phyloP scores from a whole-genome alignment of 2,888 invertebrate species.

The Pimpla rufipes region DNA sequence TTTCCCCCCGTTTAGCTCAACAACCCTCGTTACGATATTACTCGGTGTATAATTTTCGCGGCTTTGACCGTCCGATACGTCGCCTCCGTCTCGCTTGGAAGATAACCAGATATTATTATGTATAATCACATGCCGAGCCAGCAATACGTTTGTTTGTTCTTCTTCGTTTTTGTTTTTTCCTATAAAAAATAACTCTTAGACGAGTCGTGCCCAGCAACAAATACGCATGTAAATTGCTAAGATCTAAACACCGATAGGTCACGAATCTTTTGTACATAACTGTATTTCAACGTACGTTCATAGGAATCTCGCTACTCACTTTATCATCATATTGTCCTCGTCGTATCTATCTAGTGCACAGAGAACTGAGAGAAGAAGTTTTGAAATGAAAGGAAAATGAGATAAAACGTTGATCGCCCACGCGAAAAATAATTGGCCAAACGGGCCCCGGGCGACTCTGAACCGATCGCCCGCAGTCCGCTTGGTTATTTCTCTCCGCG shows the following conservation, averaged over 20 bases:
- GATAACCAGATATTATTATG: constrained; percentile 51
- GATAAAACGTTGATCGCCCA: not conserved
- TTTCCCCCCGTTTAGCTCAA: constrained; percentile 5
- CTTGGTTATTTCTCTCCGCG: no score
- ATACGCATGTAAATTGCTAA: constrained; percentile 68
- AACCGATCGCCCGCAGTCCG: not conserved
- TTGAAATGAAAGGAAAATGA: no score
- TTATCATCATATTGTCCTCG: constrained; percentile 72
- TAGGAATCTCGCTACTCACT: constrained; percentile 66
- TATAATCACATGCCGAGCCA: constrained; percentile 66
- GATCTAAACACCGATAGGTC: constrained; percentile 76
- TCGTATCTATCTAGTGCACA: constrained; percentile 64
- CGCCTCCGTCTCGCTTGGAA: constrained; percentile 53
- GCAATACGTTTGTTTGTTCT: constrained; percentile 74
- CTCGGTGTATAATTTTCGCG: not conserved
- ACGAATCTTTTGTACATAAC: constrained; percentile 77
- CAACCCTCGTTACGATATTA: constrained; percentile 37
- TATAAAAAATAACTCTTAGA: constrained; percentile 81
- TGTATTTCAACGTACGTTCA: constrained; percentile 46
- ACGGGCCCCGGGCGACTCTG: not conserved
- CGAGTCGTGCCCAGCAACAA: constrained; percentile 77
- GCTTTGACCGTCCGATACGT: constrained; percentile 17
- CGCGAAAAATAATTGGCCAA: not conserved
- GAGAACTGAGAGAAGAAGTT: constrained; percentile 20
- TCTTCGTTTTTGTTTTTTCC: no score